phyloP scores from a whole-genome alignment of 2,888 invertebrate species.

The Netelia fuscicornis region DNA sequence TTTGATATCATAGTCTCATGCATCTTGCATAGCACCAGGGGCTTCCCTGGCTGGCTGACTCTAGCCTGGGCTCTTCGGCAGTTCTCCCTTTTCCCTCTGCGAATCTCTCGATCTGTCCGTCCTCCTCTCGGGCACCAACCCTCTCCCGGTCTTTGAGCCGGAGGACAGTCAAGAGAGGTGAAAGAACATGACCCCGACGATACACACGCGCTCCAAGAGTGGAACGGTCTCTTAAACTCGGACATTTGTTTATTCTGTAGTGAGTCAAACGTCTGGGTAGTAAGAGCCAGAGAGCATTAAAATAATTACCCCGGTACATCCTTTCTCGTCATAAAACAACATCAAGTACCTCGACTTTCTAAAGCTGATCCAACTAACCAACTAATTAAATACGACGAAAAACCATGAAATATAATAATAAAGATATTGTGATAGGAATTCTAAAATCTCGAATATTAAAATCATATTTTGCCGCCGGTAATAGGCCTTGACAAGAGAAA shows the following conservation, averaged over 20 bases:
- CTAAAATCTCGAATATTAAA: no score
- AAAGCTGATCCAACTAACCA: no score
- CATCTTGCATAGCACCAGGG: slow-evolving; percentile 67
- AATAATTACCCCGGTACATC: not conserved
- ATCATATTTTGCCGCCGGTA: no score
- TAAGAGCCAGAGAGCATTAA: slow-evolving; percentile 17
- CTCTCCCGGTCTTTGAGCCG: slow-evolving; percentile 30
- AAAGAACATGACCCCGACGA: not conserved
- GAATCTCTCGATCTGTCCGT: slow-evolving; percentile 55
- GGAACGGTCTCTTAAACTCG: slow-evolving; percentile 6
- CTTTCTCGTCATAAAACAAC: not conserved
- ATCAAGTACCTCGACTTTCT: no score
- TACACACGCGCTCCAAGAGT: not conserved
- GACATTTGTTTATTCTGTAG: slow-evolving; percentile 6
- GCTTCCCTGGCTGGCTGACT: slow-evolving; percentile 23
- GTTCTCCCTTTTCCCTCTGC: slow-evolving; percentile 48
- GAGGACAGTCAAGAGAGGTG: not conserved
- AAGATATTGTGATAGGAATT: no score
- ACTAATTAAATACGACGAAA: no score
- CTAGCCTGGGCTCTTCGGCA: slow-evolving; percentile 46
- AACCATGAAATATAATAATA: no score
- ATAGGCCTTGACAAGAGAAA: no score
- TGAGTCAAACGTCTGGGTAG: slow-evolving; percentile 14
- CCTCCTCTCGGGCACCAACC: slow-evolving; percentile 48
- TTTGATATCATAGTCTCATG: slow-evolving; percentile 65